These are phyloP conservation scores for Cheiracanthium punctorium DNA, from an alignment of 2,888 invertebrate species.

Conservation along the genomic window DNA sequence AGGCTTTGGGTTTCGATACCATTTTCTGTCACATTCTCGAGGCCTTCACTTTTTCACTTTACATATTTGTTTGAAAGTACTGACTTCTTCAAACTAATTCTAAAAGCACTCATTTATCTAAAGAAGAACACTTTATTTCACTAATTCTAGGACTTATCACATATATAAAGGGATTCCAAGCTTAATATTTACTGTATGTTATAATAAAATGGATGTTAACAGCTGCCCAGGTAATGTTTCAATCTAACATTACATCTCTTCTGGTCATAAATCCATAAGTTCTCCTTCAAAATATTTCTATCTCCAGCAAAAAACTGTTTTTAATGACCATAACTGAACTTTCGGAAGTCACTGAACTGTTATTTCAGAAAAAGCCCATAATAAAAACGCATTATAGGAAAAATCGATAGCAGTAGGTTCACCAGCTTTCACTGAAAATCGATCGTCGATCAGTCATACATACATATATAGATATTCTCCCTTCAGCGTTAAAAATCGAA, in stretches of 20 bases:
- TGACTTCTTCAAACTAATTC: too few species aligned
- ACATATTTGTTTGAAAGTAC: too few species aligned
- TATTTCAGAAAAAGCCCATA: not conserved
- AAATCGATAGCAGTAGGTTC: not conserved
- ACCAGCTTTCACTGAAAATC: not conserved
- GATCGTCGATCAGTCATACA: too few species aligned
- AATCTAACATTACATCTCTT: not conserved
- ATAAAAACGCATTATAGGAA: not conserved
- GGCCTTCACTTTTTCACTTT: too few species aligned
- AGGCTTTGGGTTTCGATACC: too few species aligned
- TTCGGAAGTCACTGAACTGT: not conserved
- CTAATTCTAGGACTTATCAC: too few species aligned
- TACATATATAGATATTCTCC: too few species aligned
- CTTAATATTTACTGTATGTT: not conserved
- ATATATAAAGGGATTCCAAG: not conserved
- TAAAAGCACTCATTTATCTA: too few species aligned
- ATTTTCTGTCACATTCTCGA: too few species aligned
- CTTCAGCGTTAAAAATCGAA: too few species aligned
- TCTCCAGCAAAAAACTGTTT: not conserved
- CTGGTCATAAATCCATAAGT: too few species aligned
- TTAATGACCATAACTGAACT: not conserved
- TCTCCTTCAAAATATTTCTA: not conserved
- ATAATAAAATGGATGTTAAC: not conserved
- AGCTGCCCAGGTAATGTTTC: not conserved
- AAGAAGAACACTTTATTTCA: too few species aligned